These are phyloP conservation scores for Agonopterix arenella DNA, from an alignment of 2,888 invertebrate species.

Conservation along the genomic window DNA sequence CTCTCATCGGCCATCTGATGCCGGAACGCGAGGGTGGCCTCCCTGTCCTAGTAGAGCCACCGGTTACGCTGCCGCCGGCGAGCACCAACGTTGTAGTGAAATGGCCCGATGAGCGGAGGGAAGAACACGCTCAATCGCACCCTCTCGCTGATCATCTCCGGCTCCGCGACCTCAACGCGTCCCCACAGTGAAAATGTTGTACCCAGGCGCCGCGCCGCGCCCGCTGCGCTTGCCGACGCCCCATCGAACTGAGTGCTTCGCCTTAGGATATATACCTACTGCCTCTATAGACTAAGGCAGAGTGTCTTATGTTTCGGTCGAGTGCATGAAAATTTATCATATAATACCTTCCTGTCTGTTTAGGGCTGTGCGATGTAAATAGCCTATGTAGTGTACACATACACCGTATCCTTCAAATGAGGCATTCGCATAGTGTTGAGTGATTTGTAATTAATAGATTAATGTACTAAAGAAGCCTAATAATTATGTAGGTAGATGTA, in stretches of 20 bases:
- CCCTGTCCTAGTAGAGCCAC: conserved; percentile 61
- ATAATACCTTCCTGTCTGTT: conserved; percentile 28
- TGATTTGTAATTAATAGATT: conserved; percentile 16
- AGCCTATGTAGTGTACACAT: too few relatives aligned
- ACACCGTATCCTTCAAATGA: conserved; percentile 1
- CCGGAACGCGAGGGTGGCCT: conserved; percentile 54
- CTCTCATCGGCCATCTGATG: conserved; percentile 53
- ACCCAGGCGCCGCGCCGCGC: neutral
- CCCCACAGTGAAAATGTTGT: conserved; percentile 47
- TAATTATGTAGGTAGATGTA: conserved; percentile 6
- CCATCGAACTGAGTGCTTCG: conserved; percentile 39
- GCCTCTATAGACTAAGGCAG: conserved; percentile 40
- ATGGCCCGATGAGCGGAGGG: conserved; percentile 55
- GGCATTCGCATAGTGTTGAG: neutral
- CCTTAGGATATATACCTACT: conserved; percentile 38
- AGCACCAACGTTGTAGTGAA: conserved; percentile 55
- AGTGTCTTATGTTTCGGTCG: conserved; percentile 40
- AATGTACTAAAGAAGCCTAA: conserved; percentile 2
- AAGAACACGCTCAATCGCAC: conserved; percentile 32
- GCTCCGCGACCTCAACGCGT: conserved; percentile 49
- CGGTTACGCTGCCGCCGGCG: conserved; percentile 54
- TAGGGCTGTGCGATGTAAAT: conserved; percentile 24
- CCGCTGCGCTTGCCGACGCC: conserved; percentile 19
- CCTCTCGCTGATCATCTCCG: conserved; percentile 55
- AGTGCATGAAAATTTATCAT: conserved; percentile 33